Base-by-base conservation (phyloP, 2,113 vertebrate genomes). In the Sinocyclocheilus anophthalmus region DNA sequence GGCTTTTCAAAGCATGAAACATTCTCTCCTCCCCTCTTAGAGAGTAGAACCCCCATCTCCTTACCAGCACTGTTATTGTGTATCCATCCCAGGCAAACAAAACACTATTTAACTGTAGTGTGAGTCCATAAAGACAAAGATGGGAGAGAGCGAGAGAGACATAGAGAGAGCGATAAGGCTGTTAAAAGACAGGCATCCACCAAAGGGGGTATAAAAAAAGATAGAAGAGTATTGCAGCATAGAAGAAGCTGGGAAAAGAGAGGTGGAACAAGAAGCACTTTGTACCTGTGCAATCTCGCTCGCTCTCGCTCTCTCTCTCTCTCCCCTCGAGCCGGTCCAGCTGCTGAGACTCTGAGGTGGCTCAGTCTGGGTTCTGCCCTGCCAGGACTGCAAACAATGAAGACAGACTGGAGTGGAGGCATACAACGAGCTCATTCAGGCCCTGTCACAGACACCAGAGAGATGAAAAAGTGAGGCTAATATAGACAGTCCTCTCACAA, bases 381-480 rank as follows among this genome's bases (percentile, higher is more conserved):
- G 88, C 88, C 85, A 89, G 84, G 53, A 87, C 53, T 79, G 83
- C 45, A 83, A 85, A 89, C 88, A 89, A 85, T 87, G 83, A 87
- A 83, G 79, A 87, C 86, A 85, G 70, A 72, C 75, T 87, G 65
- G 72, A 83, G 86, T 83, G 77, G 83, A 84, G 80, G 57, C 73
- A 69, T 13, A 89, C 88, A 89, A 89, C 86, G 78, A 84, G 67
- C 87, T 89, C 86, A 84, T 89, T 89, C 85, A 87, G 80, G 72
- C 77, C 84, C 83, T 73, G 82, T 75, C 81, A 84, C 82, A 82
- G 65, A 87, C 61, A 85, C 77, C 77, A 82, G 85, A 84, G 81
- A 89, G 85, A 89, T 87, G 85, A 87, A 83, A 83, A 87, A 87
- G 76, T 65, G 76, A 88, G 70, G 77, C 37, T 87, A 84, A 81